Base-by-base conservation (phyloP, 2,888 invertebrate genomes). In the Orchesella flavescens region DNA sequence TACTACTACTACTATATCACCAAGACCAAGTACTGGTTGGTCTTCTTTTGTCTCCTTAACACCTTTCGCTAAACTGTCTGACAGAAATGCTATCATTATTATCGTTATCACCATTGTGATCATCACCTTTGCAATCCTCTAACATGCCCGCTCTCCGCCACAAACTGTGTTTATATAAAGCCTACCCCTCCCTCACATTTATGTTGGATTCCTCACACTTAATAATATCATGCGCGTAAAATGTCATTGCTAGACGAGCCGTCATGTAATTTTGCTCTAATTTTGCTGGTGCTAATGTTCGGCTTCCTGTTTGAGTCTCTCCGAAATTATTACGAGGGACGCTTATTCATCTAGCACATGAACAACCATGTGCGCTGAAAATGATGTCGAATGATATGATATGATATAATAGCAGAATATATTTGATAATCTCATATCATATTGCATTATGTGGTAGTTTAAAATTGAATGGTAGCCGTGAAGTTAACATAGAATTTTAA, bases 21-120 rank as follows among this genome's bases (percentile, higher is more conserved):
- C 49, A 15, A 55, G 34, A 65, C 75, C 55, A 55, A 59, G 17
- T 59, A 75, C 75, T 75, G 66, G 75, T 75, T 66, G 75, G 75
- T 75, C 75, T 75, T 78, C 71, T 77, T 77, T 71, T 71, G 69
- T 78, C 78, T 61, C 78, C 69, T 77, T 71, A 59, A 78, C 78
- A 78, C 78, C 69, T 78, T 34, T 53, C 46, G 44, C 57, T 34
- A 46, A 74, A 76, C 76, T 55, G 68, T 59, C 71, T 71, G 78
- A 69, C 63, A 71, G 68, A 78, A 61, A 46, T 46, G 53, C 21
- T 44, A 57, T 49, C 49, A 61, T 53, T 78, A 78, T 61, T 78
- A 78, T 78, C 71, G 49, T 71, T 46, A 61, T 71, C 68, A 57
- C 44, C 23, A 44, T 68, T 19, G 46, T 61, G 59, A 68, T 63